phyloP scores from a whole-genome alignment of 2,113 vertebrate genomes.

The Spilogale gracilis region DNA sequence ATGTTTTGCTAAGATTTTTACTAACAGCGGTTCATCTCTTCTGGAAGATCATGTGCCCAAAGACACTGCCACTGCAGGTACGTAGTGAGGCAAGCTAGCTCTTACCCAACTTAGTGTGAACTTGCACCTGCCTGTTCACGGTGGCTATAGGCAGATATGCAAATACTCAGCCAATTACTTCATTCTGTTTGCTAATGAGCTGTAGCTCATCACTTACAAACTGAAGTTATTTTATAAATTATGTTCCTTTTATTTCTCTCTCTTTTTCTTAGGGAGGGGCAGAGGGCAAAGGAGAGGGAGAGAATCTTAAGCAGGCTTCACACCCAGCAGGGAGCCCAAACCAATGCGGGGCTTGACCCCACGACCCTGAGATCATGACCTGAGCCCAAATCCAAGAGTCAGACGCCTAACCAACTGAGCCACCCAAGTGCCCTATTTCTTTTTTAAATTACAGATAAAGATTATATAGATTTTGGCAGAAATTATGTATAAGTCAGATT shows the following conservation, averaged over 20 bases:
- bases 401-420: not conserved
- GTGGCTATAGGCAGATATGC: too few relatives aligned
- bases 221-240: constrained; percentile 26
- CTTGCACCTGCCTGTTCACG: fast-evolving
- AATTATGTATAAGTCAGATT: not conserved
- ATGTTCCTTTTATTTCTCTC: not conserved
- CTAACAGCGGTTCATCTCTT: not conserved
- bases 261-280: not conserved
- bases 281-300: not conserved
- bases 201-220: not conserved
- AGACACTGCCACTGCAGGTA: too few relatives aligned
- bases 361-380: not conserved
- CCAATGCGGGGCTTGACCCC: not conserved
- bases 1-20: constrained; percentile 24
- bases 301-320: not conserved
- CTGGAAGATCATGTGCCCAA: not conserved
- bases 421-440: not conserved
- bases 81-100: too few relatives aligned
- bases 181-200: not conserved
- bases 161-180: not conserved
- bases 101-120: not conserved
- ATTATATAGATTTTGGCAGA: not conserved
- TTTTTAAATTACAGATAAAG: constrained; percentile 52
- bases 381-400: not conserved
- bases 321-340: too few relatives aligned